These are phyloP conservation scores for Tribolium castaneum DNA, from an alignment of 1,140 invertebrate species.

Conservation along the genomic window DNA sequence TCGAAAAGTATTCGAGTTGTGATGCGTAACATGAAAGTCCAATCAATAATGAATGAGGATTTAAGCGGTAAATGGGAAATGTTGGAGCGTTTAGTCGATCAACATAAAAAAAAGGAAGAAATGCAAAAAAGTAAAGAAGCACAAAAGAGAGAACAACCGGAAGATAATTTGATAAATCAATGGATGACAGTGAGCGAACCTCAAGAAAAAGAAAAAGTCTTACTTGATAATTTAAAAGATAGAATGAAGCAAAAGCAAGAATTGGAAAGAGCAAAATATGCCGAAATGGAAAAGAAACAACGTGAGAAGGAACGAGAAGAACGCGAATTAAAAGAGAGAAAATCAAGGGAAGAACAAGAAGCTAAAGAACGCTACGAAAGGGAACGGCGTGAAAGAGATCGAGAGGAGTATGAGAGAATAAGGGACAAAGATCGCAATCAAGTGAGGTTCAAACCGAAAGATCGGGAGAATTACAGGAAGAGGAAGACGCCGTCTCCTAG, in stretches of 20 bases:
- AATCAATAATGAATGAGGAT: conserved; percentile 66
- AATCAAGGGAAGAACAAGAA: conserved; percentile 62
- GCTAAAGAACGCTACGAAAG: conserved; percentile 62
- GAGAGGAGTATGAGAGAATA: conserved; percentile 60
- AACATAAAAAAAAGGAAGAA: conserved; percentile 63
- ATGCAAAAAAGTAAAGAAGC: conserved; percentile 49
- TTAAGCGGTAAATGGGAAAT: conserved; percentile 60
- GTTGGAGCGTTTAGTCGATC: conserved; percentile 64
- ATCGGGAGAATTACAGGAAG: conserved; percentile 46
- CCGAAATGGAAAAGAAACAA: conserved; percentile 66
- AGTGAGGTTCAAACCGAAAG: conserved; percentile 54
- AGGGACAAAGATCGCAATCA: conserved; percentile 59
- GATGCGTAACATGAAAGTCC: conserved; percentile 73
- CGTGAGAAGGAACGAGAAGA: conserved; percentile 65
- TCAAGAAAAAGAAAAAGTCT: conserved; percentile 68
- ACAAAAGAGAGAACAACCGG: conserved; percentile 57
- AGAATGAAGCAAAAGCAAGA: conserved; percentile 63
- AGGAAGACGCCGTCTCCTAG: conserved; percentile 45
- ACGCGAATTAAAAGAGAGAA: conserved; percentile 57
- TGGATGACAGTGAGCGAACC: conserved; percentile 72
- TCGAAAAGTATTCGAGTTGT: conserved; percentile 74
- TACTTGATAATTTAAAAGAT: conserved; percentile 71
- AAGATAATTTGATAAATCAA: conserved; percentile 69
- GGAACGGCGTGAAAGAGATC: conserved; percentile 60
- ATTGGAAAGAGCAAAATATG: conserved; percentile 65